phyloP scores from a whole-genome alignment of 92 coral and sea anemone genomes.

The Epizoanthus illoricatus region DNA sequence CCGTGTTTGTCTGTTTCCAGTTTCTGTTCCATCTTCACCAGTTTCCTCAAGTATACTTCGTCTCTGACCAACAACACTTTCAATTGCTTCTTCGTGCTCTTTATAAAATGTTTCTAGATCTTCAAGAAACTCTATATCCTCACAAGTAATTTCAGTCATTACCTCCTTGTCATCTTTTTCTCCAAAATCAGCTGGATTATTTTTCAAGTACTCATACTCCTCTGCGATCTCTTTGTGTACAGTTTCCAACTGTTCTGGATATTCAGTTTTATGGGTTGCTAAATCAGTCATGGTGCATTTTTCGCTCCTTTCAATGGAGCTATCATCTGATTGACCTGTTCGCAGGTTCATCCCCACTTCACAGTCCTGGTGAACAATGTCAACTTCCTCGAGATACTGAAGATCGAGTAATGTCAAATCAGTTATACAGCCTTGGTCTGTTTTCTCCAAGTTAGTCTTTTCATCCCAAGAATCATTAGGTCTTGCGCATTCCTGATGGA shows the following conservation, averaged over 20 bases:
- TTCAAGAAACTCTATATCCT: constrained; percentile 34
- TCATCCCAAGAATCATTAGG: background rate
- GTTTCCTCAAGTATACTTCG: background rate
- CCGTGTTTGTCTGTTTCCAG: background rate
- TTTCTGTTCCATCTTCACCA: background rate
- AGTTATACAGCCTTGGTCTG: constrained; percentile 43
- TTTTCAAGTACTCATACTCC: constrained; percentile 57
- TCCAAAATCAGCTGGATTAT: constrained; percentile 9
- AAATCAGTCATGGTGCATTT: constrained; percentile 64
- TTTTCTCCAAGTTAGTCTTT: constrained; percentile 16
- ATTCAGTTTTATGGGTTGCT: constrained; percentile 57
- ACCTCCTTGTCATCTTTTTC: constrained; percentile 33
- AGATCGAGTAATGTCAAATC: constrained; percentile 54
- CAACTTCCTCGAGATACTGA: constrained; percentile 47
- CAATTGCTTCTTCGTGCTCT: constrained; percentile 12
- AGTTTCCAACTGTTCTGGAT: constrained; percentile 64
- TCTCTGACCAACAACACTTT: constrained; percentile 9
- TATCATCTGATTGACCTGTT: constrained; percentile 8
- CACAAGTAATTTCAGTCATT: constrained; percentile 54
- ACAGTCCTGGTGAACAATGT: constrained; percentile 45
- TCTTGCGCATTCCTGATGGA: constrained; percentile 32
- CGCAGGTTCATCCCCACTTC: background rate
- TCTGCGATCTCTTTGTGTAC: constrained; percentile 56
- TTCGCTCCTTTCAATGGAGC: constrained; percentile 36
- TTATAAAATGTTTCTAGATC: constrained; percentile 12